Base-by-base conservation (phyloP, 2,113 vertebrate species). In the Dolichotis patagonum region DNA sequence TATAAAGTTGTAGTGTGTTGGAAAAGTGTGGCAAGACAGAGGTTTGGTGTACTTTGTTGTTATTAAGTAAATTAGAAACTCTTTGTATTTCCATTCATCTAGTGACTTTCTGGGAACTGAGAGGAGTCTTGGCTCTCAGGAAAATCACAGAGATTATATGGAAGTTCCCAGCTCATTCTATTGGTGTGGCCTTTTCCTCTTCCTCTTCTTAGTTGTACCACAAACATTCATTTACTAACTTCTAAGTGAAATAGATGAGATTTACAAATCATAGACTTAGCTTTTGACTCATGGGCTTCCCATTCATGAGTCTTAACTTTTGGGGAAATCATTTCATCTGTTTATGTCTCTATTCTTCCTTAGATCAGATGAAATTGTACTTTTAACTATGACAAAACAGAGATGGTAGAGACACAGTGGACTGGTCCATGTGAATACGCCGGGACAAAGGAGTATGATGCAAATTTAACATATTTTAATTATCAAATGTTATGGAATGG, bases 81-180 rank as follows among this genome's bases (percentile, higher is more conserved):
- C 65, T 85, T 13, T 4, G 69, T 65, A 96, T 97, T 98, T 97
- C 94, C 90, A 96, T 97, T 97, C 35, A 75, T 26, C 22, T 63
- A 86, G 91, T 96, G 96, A 77, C 91, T 97, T 97, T 93, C 91
- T 93, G 94, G 41, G 78, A 73, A 93, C 38, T 22, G 2, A 71
- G 81, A 87, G 30, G 41, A 8, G 19, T 82, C 67, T 62, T 84
- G 56, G 38, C 35, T 62, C n/a, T 85, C 67, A 86, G 38, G 90
- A 91, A 89, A 38, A 78, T 7, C 9, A 17, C 22, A n/a, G 17
- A 95, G 46, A 96, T 95, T 85, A 52, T 26, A 52, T 11, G 56
- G 7, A 94, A 97, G 46, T 83, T 49, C 60, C n/a, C 83, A 88
- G 46, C 63, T 95, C 41, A 69, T 10, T 63, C 12, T 11, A 22